phyloP scores from a whole-genome alignment of 92 coral and sea anemone genomes.

The Porites evermanni region DNA sequence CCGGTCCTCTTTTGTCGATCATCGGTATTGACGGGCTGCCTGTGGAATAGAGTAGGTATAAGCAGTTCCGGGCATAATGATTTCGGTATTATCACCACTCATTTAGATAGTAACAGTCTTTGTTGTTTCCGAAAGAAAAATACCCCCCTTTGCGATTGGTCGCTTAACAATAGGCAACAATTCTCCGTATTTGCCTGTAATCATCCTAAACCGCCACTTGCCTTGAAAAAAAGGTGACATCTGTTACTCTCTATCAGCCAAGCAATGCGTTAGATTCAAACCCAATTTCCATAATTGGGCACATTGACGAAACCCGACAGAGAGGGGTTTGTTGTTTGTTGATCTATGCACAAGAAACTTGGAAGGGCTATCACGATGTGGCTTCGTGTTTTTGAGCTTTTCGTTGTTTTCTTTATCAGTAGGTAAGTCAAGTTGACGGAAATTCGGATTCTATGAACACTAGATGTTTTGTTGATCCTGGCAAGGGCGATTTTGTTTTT shows the following conservation, averaged over 20 bases:
- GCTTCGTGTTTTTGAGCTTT: constrained; percentile 27
- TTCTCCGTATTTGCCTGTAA: constrained; percentile 32
- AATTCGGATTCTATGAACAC: neutral
- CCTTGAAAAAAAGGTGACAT: constrained; percentile 33
- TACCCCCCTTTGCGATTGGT: constrained; percentile 42
- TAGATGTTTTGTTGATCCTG: neutral
- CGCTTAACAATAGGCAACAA: constrained; percentile 22
- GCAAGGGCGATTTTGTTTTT: constrained; percentile 28
- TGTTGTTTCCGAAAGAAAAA: constrained; percentile 42
- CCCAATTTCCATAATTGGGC: constrained; percentile 53
- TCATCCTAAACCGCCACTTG: constrained; percentile 24
- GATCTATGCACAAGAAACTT: constrained; percentile 39
- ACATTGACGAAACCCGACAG: constrained; percentile 43
- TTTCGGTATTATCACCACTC: neutral
- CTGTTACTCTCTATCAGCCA: constrained; percentile 33
- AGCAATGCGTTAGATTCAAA: constrained; percentile 6
- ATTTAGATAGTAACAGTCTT: constrained; percentile 43
- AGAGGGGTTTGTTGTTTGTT: constrained; percentile 24
- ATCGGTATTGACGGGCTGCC: too few species aligned
- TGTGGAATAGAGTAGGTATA: too few species aligned
- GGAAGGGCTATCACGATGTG: neutral
- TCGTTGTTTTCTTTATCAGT: constrained; percentile 10
- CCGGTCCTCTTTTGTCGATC: too few species aligned
- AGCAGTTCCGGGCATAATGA: too few species aligned
- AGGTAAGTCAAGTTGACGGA: constrained; percentile 48